Evolutionary conservation across 2,888 invertebrate genomes (phyloP).

Genomic region (Megaustenia siamemsis): DNA sequence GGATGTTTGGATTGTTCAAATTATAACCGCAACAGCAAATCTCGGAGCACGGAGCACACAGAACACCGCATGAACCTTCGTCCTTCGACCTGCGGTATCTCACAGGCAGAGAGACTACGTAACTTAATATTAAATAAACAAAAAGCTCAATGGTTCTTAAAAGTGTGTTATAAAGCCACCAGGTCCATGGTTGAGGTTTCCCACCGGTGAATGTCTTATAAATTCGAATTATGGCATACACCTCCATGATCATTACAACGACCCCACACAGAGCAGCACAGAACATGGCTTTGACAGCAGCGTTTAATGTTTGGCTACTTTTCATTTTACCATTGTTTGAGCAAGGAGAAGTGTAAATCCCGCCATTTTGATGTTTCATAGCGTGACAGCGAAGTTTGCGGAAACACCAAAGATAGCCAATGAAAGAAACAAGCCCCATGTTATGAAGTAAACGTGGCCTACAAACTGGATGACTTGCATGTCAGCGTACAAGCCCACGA

Average conservation of each 20-base stretch:
- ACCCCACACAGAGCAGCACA: conserved; percentile 92
- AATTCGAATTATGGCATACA: conserved; percentile 89
- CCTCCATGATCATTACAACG: conserved; percentile 89
- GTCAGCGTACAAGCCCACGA: conserved; percentile 72
- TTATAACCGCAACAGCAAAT: conserved; percentile 46
- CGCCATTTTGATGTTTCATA: conserved; percentile 74
- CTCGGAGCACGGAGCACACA: conserved; percentile 56
- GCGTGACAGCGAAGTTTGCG: conserved; percentile 74
- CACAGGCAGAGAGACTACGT: conserved; percentile 88
- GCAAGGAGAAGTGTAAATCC: conserved; percentile 48
- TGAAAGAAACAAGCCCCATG: conserved; percentile 89
- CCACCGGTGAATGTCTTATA: conserved; percentile 78
- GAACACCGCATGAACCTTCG: conserved; percentile 45
- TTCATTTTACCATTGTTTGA: conserved; percentile 9
- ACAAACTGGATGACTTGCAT: conserved; percentile 80
- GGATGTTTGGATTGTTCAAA: conserved; percentile 24
- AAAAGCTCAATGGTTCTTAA: conserved; percentile 91
- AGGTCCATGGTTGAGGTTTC: conserved; percentile 86
- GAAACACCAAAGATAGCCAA: conserved; percentile 86
- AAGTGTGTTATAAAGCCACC: conserved; percentile 94
- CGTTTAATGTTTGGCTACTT: conserved; percentile 83
- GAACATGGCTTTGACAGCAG: conserved; percentile 93
- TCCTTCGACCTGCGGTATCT: conserved; percentile 41
- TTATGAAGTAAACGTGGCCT: conserved; percentile 89
- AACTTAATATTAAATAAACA: conserved; percentile 90